phyloP scores from a whole-genome alignment of 2,113 vertebrate species.

The Hypocryptadius cinnamomeus region DNA sequence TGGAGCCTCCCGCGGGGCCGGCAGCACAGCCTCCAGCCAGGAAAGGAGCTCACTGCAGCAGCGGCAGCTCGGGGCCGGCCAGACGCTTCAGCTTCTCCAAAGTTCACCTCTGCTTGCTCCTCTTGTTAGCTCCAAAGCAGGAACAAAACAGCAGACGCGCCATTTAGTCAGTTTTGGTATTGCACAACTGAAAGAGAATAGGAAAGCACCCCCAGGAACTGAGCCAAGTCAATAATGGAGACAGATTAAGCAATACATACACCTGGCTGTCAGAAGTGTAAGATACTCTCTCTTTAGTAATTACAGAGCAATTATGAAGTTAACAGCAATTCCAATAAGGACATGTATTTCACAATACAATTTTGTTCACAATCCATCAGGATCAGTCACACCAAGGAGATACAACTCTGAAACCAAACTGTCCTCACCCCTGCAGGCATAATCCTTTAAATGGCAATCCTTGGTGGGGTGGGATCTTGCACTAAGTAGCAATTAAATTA shows the following conservation, averaged over 20 bases:
- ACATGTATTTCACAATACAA: conserved; percentile 38
- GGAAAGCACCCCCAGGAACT: conserved; percentile 31
- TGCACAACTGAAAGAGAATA: conserved; percentile 51
- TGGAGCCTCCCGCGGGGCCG: background rate
- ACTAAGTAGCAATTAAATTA: conserved; percentile 27
- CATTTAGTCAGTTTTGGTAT: conserved; percentile 44
- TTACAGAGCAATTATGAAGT: conserved; percentile 59
- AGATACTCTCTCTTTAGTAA: conserved; percentile 59
- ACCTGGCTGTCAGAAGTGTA: conserved; percentile 58
- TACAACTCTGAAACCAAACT: conserved; percentile 25
- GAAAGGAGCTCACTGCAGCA: background rate
- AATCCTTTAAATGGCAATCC: conserved; percentile 18
- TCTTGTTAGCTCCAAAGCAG: background rate
- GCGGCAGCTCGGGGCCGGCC: accelerated
- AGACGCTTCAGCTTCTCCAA: background rate
- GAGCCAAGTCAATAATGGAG: conserved; percentile 58
- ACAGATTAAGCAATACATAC: conserved; percentile 58
- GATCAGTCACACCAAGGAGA: conserved; percentile 23
- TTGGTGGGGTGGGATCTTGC: conserved; percentile 5
- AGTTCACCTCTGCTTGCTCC: conserved; percentile 19
- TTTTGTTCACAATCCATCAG: conserved; percentile 30
- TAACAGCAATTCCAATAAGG: conserved; percentile 51
- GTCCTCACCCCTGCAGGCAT: conserved; percentile 13
- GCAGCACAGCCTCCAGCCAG: background rate
- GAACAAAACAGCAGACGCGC: background rate